Conservation (phyloP, 30 jellyfish, hydroid and myxozoan genomes). For the Aurelia coerulea region DNA sequence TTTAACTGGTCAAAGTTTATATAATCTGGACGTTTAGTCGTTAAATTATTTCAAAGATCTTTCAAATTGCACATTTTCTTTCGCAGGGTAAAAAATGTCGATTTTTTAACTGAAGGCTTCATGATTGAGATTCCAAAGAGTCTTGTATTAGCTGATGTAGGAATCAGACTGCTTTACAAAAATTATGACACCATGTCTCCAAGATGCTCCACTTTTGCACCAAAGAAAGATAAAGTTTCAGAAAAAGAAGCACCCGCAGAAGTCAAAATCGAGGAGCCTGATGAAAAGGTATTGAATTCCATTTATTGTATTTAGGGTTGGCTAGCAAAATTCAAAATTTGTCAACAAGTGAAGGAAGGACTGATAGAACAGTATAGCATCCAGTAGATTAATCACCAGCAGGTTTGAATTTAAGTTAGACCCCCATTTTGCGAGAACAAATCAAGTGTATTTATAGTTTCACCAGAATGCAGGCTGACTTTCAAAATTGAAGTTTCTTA, state of each 20-base stretch:
- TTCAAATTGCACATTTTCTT: neutral
- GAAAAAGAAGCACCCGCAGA: neutral
- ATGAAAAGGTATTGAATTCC: slow-evolving; percentile 3
- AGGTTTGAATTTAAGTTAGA: no score
- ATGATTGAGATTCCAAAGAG: slow-evolving; percentile 87
- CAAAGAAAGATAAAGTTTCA: slow-evolving; percentile 13
- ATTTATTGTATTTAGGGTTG: no score
- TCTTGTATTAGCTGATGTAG: slow-evolving; percentile 88
- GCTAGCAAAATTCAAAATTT: no score
- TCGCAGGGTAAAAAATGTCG: slow-evolving; percentile 81
- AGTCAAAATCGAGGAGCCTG: neutral
- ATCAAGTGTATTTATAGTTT: no score
- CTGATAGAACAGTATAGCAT: no score
- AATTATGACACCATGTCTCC: slow-evolving; percentile 77
- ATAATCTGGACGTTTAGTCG: no score
- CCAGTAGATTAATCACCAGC: no score
- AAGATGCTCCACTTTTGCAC: slow-evolving; percentile 74
- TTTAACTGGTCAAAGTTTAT: no score
- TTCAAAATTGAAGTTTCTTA: no score
- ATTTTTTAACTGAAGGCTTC: slow-evolving; percentile 75
- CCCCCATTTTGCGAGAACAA: no score
- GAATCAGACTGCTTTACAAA: slow-evolving; percentile 71
- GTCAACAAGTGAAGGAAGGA: no score
- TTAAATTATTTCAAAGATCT: neutral
- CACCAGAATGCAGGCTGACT: no score